phyloP scores from a whole-genome alignment of 92 coral and sea anemone species.

The Pocillopora grandis region DNA sequence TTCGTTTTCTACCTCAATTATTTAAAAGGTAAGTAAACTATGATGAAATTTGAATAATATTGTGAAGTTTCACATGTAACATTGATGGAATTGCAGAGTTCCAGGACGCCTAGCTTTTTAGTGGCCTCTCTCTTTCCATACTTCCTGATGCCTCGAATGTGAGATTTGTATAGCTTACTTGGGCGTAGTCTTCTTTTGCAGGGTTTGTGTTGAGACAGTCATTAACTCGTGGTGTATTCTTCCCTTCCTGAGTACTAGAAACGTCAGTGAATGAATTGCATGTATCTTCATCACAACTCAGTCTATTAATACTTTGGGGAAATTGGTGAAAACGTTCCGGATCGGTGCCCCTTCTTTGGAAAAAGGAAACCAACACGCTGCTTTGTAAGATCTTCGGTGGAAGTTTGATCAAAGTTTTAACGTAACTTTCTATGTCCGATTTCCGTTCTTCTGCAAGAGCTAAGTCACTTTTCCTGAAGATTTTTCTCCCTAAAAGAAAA shows the following conservation, averaged over 20 bases:
- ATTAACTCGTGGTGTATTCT: too few species aligned
- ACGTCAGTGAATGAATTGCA: background rate
- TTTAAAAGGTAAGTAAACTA: too few species aligned
- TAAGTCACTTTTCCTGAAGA: constrained; percentile 79
- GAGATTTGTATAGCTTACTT: background rate
- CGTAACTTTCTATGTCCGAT: constrained; percentile 69
- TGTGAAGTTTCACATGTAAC: background rate
- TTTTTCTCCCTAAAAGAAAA: constrained; percentile 62
- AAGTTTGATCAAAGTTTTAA: constrained; percentile 55
- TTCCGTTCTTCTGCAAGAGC: constrained; percentile 76
- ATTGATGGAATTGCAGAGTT: background rate
- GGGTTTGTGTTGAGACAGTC: background rate
- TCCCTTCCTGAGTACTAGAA: background rate
- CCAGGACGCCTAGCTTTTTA: background rate
- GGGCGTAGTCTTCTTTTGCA: background rate
- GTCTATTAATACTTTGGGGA: constrained; percentile 42
- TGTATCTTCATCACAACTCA: background rate
- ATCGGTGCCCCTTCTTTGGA: constrained; percentile 56
- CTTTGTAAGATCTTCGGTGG: constrained; percentile 65
- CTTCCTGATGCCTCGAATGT: constrained; percentile 19
- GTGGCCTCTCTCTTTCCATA: background rate
- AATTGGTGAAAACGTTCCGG: constrained; percentile 67
- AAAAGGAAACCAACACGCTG: constrained; percentile 59
- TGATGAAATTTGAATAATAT: too few species aligned
- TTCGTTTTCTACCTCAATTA: too few species aligned